Conservation (phyloP, 1,140 invertebrate genomes). For the Ylistrum balloti region DNA sequence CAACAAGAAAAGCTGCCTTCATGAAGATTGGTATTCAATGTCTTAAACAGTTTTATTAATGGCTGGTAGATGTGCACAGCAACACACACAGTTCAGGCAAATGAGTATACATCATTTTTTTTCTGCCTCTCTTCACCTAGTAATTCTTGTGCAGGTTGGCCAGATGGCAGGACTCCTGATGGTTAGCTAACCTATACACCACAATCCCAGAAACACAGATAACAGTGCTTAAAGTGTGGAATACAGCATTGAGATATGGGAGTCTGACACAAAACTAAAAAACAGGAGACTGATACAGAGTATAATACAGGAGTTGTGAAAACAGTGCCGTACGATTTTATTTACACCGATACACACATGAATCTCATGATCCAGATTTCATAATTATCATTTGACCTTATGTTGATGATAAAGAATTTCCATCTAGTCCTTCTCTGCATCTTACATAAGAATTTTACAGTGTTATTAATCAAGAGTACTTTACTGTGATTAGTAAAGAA, state of each 20-base stretch:
- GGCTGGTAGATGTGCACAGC: constrained; percentile 21
- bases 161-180: constrained; percentile 9
- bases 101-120: constrained; percentile 39
- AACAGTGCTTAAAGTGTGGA: no score
- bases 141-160: constrained; percentile 24
- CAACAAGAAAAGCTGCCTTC: neutral
- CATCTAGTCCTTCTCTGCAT: neutral
- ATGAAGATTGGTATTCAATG: constrained; percentile 28
- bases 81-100: constrained; percentile 32
- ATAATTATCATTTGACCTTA: constrained; percentile 2
- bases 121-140: neutral
- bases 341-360: neutral
- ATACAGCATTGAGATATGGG: no score
- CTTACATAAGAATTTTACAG: neutral
- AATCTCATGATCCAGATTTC: neutral
- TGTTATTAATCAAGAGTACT: neutral
- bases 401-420: neutral
- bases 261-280: no score
- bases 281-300: neutral
- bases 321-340: neutral
- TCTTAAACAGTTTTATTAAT: constrained; percentile 17
- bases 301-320: neutral
- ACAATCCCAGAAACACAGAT: neutral
- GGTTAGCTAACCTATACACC: constrained; percentile 15
- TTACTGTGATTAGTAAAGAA: constrained; percentile 3